Conservation (phyloP, 1,140 invertebrate species). For the Bathynomus jamesi region DNA sequence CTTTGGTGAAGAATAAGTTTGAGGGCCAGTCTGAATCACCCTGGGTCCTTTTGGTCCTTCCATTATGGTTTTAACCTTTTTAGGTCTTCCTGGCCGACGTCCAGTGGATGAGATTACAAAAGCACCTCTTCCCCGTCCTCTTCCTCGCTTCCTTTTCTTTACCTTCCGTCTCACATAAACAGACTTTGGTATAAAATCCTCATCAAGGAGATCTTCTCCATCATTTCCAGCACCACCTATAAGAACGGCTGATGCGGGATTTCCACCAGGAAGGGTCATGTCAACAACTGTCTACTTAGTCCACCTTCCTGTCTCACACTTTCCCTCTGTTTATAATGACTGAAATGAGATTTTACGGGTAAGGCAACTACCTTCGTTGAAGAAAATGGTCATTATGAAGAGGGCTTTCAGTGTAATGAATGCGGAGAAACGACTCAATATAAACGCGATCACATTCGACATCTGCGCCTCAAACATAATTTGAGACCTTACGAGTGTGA, state of each 20-base stretch:
- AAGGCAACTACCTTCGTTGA: conserved; percentile 8
- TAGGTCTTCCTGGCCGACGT: conserved; percentile 26
- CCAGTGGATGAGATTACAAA: conserved; percentile 28
- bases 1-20: too few species aligned
- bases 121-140: conserved; percentile 21
- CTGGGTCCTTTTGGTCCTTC: conserved; percentile 30
- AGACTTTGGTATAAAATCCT: not conserved
- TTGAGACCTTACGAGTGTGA: conserved; percentile 52
- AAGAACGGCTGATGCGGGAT: conserved; percentile 23
- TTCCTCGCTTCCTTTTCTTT: conserved; percentile 21
- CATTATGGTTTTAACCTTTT: conserved; percentile 29
- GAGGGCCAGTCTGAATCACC: conserved; percentile 29
- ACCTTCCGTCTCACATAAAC: conserved; percentile 13
- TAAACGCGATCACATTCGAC: conserved; percentile 33
- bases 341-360: not conserved
- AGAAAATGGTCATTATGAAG: conserved; percentile 9
- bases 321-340: not conserved
- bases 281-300: conserved; percentile 21
- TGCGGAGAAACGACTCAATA: conserved; percentile 31
- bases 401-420: conserved; percentile 30
- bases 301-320: conserved; percentile 8
- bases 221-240: conserved; percentile 19
- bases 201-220: conserved; percentile 15
- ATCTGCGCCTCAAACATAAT: conserved; percentile 25
- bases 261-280: conserved; percentile 25